Evolutionary conservation across 2,888 invertebrate genomes (phyloP), one percentile per base, ranked within the genome.

Genomic region (Eupeodes latifasciatus): DNA sequence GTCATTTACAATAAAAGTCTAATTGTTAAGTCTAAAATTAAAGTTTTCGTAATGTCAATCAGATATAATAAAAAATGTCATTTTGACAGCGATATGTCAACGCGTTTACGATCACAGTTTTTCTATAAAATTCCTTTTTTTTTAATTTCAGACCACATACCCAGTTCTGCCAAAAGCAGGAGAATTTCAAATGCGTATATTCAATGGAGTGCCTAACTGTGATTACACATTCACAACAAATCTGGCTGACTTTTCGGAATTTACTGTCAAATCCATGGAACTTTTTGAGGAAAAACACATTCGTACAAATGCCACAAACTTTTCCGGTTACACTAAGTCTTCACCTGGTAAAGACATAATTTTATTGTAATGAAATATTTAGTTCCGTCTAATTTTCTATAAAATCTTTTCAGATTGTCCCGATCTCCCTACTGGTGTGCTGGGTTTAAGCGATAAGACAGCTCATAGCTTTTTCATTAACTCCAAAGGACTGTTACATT

Each of bases 101-200:
- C 40, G 36, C 7, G 5, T 36, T 36, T 7, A 40, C 40, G 40
- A 9, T 40, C 40, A 40, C 40, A 40, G 9, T 40, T 40, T 40
- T 40, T 7, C 40, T 40, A 40, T 1, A 6, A 7, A 40, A 7
- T 40, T 27, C n/a, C n/a, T 16, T 0, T 57, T 51, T 40, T 34
- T 10, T 36, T n/a, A n/a, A 74, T 91, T 92, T 2, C 93, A 96
- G 96, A 94, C 95, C 91, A 96, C 96, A 0, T 96, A 96, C 91
- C 95, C 96, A 0, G 91, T 94, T 5, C 86, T 96, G 49, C 96
- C 97, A 11, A 91, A 94, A 9, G 90, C 92, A 14, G 96, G 96
- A 2, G 91, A 94, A 36, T 95, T 95, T 0, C 97, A 97, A 91
- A 90, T 97, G 27, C 94, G 97, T 90, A 92, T 97, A 44, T 97